phyloP scores from a whole-genome alignment of 2,113 vertebrate genomes.

The Accipiter cooperii region DNA sequence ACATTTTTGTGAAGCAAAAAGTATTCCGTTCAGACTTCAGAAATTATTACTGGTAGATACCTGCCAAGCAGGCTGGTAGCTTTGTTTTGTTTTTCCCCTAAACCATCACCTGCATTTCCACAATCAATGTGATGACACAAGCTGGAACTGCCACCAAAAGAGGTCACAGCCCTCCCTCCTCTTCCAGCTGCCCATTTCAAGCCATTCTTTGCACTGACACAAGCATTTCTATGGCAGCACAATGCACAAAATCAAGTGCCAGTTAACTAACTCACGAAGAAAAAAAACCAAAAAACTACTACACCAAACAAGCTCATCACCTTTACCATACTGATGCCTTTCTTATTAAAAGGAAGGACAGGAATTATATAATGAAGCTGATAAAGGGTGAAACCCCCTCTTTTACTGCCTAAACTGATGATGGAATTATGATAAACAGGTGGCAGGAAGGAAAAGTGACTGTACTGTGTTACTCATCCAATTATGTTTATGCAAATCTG shows the following conservation, averaged over 20 bases:
- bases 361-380: neutral
- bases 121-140: neutral
- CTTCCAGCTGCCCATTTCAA: neutral
- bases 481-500: neutral
- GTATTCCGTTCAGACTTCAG: neutral
- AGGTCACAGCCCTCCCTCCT: neutral
- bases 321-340: neutral
- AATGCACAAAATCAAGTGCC: neutral
- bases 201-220: neutral
- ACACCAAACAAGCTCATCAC: neutral
- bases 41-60: neutral
- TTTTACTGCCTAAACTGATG: neutral
- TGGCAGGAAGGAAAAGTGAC: neutral
- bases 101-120: neutral
- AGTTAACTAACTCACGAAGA: neutral
- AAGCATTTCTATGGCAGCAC: neutral
- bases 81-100: neutral
- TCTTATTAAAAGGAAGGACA: neutral
- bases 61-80: neutral
- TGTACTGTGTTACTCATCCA: neutral
- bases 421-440: neutral
- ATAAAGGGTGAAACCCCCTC: neutral
- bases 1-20: neutral
- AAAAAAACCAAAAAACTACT: neutral
- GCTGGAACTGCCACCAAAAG: neutral